Conservation (phyloP, 2,888 invertebrate species). For the Pseudococcus jackbeardsleyi region DNA sequence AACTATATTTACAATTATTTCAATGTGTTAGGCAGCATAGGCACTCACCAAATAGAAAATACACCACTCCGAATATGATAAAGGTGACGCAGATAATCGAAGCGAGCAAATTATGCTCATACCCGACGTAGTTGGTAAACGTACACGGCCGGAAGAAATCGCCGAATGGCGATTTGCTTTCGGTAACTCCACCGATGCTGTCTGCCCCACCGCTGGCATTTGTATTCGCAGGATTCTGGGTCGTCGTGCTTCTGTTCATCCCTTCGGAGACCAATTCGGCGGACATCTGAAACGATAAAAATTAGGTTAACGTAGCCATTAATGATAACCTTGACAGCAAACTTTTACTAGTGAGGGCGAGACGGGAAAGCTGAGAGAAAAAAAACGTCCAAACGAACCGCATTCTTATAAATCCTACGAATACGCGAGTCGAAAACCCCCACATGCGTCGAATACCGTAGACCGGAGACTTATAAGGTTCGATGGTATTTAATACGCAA, state of each 20-base stretch:
- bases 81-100: conserved; percentile 28
- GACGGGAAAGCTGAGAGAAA: not conserved
- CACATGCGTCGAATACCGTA: not conserved
- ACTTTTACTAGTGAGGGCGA: not conserved
- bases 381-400: not conserved
- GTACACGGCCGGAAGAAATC: conserved; percentile 28
- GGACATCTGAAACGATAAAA: conserved; percentile 22
- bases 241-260: not conserved
- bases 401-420: conserved; percentile 39
- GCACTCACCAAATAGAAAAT: conserved; percentile 50
- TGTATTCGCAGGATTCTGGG: not conserved
- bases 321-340: conserved; percentile 21
- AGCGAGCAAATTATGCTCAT: conserved; percentile 30
- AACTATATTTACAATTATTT: not conserved
- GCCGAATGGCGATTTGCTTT: conserved; percentile 24
- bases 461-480: conserved; percentile 36
- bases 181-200: conserved; percentile 4
- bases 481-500: conserved; percentile 4
- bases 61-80: conserved; percentile 53
- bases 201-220: not conserved
- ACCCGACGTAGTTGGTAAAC: not conserved
- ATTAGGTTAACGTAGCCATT: not conserved
- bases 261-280: conserved; percentile 29
- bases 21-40: too few species aligned
- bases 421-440: not conserved